Evolutionary conservation across 2,113 vertebrate species (phyloP), one percentile per base, ranked within the genome.

Genomic region (Pachypanchax playfairii): DNA sequence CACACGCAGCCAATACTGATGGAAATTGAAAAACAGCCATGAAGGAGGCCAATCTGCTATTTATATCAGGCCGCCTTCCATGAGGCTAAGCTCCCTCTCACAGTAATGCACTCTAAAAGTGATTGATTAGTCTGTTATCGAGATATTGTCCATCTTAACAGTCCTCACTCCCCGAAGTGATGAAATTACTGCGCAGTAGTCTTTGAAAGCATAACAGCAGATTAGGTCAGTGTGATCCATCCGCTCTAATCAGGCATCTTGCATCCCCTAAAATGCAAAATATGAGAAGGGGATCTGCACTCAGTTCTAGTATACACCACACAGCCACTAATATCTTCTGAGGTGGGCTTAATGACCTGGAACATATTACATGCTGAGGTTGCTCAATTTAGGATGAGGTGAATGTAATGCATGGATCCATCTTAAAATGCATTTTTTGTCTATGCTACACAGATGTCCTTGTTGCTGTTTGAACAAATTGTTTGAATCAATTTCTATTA

Each of bases 21-120:
- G 57, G 61, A 70, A 83, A 69, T 17, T 63, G 67, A 85, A 71
- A 77, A 78, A 79, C 70, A 75, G 77, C 66, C 72, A 74, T 18
- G 55, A 77, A 80, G 80, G 81, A 76, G 84, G 73, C 51, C 70
- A 79, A 84, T 88, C 68, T 71, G 68, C 87, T 87, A 85, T 90
- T 89, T 88, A 88, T 88, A 87, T 88, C 84, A 59, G 72, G 51
- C 77, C 50, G 70, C 79, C 72, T 80, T 85, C 79, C 24, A 67
- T 46, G 66, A 70, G 68, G 77, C 47, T 58, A 64, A 63, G 80
- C 77, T 77, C 68, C 59, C 79, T 85, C 80, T 84, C 60, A 20
- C 77, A 65, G 84, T 88, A 90, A 88, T 86, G 83, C 83, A 82
- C 79, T 80, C 86, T 86, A 87, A 88, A 88, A 86, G 88, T 90